Conservation (phyloP, 2,797 vertebrate genomes). For the Sitta carolinensis region DNA sequence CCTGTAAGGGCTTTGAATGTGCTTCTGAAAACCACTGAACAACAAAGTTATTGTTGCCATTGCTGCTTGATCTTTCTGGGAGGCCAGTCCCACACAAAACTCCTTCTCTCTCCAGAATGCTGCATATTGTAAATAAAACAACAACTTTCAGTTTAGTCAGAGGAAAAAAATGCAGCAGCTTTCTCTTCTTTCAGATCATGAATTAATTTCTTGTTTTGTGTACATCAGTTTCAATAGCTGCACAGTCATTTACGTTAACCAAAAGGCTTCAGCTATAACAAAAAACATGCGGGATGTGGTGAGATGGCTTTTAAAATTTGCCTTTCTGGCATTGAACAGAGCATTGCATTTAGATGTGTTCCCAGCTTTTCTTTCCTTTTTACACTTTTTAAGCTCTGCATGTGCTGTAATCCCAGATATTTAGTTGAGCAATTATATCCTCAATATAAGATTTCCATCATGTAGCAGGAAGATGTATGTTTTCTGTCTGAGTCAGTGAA, state of each 20-base stretch:
- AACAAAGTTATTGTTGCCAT: slow-evolving; percentile 58
- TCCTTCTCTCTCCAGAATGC: slow-evolving; percentile 46
- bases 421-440: not conserved
- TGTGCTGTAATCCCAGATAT: not conserved
- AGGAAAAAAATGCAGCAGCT: slow-evolving; percentile 52
- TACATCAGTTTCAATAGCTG: slow-evolving; percentile 28
- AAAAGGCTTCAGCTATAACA: not conserved
- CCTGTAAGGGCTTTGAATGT: slow-evolving; percentile 47
- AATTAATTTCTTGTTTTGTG: slow-evolving; percentile 38
- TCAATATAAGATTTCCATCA: not conserved
- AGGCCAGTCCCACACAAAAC: slow-evolving; percentile 60
- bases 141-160: slow-evolving; percentile 55
- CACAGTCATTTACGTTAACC: not conserved
- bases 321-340: not conserved
- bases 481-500: not conserved
- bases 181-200: slow-evolving; percentile 29
- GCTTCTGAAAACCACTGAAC: slow-evolving; percentile 53
- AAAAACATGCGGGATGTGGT: not conserved
- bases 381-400: not conserved
- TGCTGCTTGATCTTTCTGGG: slow-evolving; percentile 66
- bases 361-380: not conserved
- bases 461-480: not conserved
- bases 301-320: slow-evolving; percentile 3
- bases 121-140: slow-evolving; percentile 57
- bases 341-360: not conserved